phyloP scores from a whole-genome alignment of 2,888 invertebrate species.

The Rotaria sp. region DNA sequence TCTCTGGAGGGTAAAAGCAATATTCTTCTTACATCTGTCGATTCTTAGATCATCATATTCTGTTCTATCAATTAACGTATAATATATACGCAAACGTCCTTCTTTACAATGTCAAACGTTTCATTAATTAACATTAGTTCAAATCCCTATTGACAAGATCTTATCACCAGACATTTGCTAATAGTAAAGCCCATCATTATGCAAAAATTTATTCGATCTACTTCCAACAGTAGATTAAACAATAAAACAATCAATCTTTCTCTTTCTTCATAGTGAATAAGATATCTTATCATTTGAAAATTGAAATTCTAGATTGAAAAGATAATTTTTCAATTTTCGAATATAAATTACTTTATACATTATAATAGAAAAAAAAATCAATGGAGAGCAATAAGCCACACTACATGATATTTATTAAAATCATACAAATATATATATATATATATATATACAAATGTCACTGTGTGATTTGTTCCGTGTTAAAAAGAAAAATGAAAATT shows the following conservation, averaged over 20 bases:
- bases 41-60: not conserved
- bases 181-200: not conserved
- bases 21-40: too few relatives aligned
- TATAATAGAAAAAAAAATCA: not conserved
- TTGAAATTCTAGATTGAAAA: not conserved
- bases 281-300: not conserved
- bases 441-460: not conserved
- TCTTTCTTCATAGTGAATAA: not conserved
- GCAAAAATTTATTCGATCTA: not conserved
- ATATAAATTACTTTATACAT: not conserved
- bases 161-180: not conserved
- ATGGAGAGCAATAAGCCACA: not conserved
- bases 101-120: not conserved
- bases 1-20: too few relatives aligned
- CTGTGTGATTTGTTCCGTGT: not conserved
- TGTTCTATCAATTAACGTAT: not conserved
- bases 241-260: not conserved
- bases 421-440: not conserved
- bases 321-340: not conserved
- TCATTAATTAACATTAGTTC: not conserved
- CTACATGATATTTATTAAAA: not conserved
- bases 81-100: not conserved
- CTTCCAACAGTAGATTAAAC: not conserved
- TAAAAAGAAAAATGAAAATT: not conserved
- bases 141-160: not conserved